phyloP scores from a whole-genome alignment of 2,113 vertebrate genomes.

The Rhabdornis inornatus region DNA sequence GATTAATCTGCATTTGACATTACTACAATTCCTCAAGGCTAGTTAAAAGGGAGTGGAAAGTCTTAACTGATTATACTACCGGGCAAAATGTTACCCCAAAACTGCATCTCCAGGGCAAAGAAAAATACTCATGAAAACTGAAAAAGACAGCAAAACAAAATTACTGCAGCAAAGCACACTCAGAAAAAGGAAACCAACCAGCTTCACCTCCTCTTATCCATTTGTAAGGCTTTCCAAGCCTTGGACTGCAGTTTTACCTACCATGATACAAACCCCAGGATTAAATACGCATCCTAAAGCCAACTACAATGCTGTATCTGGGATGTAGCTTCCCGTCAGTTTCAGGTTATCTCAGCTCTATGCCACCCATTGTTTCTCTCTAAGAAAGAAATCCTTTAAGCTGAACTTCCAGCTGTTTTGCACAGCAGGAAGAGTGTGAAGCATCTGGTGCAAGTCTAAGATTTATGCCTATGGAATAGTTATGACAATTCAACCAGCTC shows the following conservation, averaged over 20 bases:
- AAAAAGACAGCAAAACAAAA: background rate
- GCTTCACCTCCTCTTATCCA: background rate
- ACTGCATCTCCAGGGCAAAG: background rate
- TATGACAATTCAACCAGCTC: background rate
- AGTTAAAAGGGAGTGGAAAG: background rate
- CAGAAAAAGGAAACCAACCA: background rate
- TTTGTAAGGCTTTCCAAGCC: rapidly evolving
- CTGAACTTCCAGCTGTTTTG: slow-evolving; percentile 26
- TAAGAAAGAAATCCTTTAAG: background rate
- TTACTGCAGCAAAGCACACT: background rate
- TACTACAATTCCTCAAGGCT: background rate
- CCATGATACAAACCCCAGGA: background rate
- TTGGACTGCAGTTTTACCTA: background rate
- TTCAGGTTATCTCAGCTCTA: background rate
- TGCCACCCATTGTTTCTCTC: background rate
- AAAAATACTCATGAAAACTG: background rate
- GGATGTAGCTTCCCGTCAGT: background rate
- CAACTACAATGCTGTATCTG: background rate
- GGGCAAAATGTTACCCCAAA: background rate
- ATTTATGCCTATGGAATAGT: background rate
- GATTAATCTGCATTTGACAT: background rate
- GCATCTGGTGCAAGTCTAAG: background rate
- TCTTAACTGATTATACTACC: background rate
- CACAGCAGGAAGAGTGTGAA: slow-evolving; percentile 1
- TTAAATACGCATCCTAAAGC: background rate